Conservation (phyloP, 2,797 vertebrate species). For the Varecia variegata region DNA sequence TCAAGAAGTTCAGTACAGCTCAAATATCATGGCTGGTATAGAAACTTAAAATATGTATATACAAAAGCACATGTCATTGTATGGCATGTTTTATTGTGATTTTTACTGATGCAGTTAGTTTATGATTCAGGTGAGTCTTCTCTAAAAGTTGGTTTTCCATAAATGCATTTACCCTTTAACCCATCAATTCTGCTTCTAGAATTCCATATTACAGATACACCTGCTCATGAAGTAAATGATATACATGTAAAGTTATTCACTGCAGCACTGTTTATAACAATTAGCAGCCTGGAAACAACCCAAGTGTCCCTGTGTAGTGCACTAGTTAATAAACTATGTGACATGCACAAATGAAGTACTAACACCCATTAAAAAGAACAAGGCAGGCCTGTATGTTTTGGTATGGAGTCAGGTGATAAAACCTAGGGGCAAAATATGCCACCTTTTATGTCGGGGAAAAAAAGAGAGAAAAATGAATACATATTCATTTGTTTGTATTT, state of each 20-base stretch:
- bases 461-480: background rate
- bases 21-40: background rate
- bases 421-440: background rate
- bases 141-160: background rate
- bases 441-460: background rate
- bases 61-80: background rate
- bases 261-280: fast-evolving
- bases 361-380: fast-evolving
- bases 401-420: background rate
- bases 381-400: fast-evolving
- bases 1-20: background rate
- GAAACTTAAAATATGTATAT: background rate
- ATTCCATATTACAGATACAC: background rate
- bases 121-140: background rate
- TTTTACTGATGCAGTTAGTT: background rate
- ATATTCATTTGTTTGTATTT: background rate
- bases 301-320: no score
- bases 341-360: fast-evolving
- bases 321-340: background rate
- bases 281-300: no score
- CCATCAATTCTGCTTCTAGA: background rate
- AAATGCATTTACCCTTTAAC: background rate
- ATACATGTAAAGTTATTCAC: fast-evolving
- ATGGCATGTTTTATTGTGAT: background rate
- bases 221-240: fast-evolving